A percentile compares a stretch with the other conserved stretches of the same genome.
Evolutionary conservation across 2,888 invertebrate species (phyloP).

Genomic region (Megalurothrips usitatus): DNA sequence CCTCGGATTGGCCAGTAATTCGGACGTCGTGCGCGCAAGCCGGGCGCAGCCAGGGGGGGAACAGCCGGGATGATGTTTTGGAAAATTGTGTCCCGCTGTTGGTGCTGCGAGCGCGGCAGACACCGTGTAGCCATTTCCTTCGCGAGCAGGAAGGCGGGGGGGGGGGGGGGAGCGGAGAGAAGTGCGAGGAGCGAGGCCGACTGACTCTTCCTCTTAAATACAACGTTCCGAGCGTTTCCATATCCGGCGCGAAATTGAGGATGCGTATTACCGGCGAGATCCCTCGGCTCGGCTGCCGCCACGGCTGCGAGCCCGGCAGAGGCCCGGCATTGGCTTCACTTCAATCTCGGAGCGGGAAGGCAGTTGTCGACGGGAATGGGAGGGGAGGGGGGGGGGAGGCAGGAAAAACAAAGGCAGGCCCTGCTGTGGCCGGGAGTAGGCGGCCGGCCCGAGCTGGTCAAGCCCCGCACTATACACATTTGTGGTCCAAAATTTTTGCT

Average conservation of each 20-base stretch:
- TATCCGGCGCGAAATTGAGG: constrained; percentile 19
- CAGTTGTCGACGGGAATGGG: not conserved
- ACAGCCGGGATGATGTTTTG: not conserved
- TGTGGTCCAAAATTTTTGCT: no score
- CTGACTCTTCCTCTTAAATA: constrained; percentile 8
- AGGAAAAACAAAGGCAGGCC: no score
- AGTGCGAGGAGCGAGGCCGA: not conserved
- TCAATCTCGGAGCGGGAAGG: not conserved
- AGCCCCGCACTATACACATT: no score
- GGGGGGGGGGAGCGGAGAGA: not conserved
- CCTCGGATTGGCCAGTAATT: no score
- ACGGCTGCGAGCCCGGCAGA: no score
- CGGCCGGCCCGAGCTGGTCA: no score
- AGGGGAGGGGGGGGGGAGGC: no score
- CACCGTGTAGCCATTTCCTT: not conserved
- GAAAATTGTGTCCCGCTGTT: not conserved
- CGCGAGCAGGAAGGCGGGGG: not conserved
- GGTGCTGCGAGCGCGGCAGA: not conserved
- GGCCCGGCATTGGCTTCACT: not conserved
- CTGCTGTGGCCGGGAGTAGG: no score
- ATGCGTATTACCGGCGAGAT: constrained; percentile 2
- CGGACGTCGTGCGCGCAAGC: not conserved
- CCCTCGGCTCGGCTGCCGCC: no score
- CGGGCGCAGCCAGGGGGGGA: no score
- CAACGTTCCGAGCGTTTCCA: constrained; percentile 21